Conservation (phyloP, 2,797 vertebrate genomes). For the Yasuhikotakia modesta region DNA sequence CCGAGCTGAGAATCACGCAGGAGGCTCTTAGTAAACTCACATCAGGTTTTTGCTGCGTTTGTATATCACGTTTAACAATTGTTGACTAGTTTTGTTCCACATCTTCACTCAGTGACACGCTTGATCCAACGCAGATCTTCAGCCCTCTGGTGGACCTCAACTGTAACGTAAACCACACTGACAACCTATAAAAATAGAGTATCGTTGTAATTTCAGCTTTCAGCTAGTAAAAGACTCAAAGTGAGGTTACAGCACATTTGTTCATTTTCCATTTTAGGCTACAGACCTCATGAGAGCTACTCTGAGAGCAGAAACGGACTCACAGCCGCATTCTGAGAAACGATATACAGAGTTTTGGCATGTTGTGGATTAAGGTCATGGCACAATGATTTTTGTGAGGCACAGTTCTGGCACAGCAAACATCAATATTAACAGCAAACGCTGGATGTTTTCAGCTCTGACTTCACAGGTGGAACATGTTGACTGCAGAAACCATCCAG, state of each 20-base stretch:
- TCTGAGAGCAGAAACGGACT: background rate
- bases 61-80: conserved; percentile 42
- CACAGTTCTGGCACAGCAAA: background rate
- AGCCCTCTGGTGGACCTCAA: conserved; percentile 13
- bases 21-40: conserved; percentile 19
- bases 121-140: conserved; percentile 43
- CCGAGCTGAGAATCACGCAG: background rate
- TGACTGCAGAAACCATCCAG: background rate
- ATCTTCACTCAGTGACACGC: conserved; percentile 12
- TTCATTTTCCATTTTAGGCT: background rate
- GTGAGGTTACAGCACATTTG: background rate
- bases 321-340: background rate
- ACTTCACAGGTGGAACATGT: background rate
- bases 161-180: conserved; percentile 15
- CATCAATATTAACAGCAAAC: background rate
- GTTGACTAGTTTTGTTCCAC: conserved; percentile 39
- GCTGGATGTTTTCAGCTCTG: background rate
- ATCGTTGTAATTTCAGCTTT: background rate
- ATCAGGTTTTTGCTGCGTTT: conserved; percentile 45
- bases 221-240: background rate
- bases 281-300: background rate
- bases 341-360: background rate
- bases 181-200: background rate
- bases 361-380: background rate
- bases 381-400: background rate